Evolutionary conservation across 2,888 invertebrate genomes (phyloP).

Genomic region (Cyrtodaria siliqua): DNA sequence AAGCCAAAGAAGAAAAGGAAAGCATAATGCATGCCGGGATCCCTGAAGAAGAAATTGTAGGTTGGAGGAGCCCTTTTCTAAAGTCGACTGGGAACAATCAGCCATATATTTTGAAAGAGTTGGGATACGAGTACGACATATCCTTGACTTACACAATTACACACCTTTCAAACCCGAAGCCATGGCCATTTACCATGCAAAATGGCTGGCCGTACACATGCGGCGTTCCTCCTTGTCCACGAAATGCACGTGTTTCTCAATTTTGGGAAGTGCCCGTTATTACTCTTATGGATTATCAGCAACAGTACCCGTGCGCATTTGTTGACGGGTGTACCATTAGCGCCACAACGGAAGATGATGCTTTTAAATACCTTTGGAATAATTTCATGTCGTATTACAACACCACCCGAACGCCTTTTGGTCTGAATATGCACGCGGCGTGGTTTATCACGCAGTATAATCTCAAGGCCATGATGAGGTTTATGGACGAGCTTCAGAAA

Average conservation of each 20-base stretch:
- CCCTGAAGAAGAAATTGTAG: conserved; percentile 68
- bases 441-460: conserved; percentile 90
- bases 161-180: conserved; percentile 23
- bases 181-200: conserved; percentile 72
- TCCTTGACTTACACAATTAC: conserved; percentile 69
- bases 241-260: conserved; percentile 32
- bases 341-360: conserved; percentile 68
- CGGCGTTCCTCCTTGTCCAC: conserved; percentile 69
- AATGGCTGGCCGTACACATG: conserved; percentile 74
- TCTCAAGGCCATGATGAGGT: too few relatives aligned
- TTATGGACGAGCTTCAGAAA: too few relatives aligned
- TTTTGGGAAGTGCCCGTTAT: conserved; percentile 78
- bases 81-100: conserved; percentile 73
- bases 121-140: conserved; percentile 73
- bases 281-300: conserved; percentile 69
- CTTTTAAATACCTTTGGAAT: conserved; percentile 88
- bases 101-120: conserved; percentile 63
- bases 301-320: conserved; percentile 72
- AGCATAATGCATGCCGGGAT: conserved; percentile 71
- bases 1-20: conserved; percentile 69
- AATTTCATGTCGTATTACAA: conserved; percentile 92
- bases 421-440: conserved; percentile 93
- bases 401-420: conserved; percentile 91
- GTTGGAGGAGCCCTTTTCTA: conserved; percentile 76
- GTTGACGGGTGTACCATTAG: conserved; percentile 75